These are phyloP conservation scores for Cephalopachus bancanus DNA, from an alignment of 2,797 vertebrate species.

Conservation along the genomic window DNA sequence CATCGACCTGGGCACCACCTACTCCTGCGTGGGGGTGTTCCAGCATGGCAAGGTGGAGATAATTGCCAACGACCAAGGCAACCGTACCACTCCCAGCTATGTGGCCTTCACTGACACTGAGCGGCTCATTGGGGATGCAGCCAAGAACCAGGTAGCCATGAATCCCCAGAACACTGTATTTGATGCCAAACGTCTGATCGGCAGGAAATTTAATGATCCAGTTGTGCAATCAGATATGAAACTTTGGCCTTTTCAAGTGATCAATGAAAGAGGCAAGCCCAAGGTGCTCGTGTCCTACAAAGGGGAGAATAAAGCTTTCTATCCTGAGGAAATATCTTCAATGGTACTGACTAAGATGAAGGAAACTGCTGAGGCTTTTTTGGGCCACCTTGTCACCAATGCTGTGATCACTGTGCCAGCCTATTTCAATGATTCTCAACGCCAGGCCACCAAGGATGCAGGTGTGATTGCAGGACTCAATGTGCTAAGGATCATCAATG, in stretches of 20 bases:
- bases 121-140: constrained; percentile 95
- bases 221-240: constrained; percentile 97
- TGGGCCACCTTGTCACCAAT: constrained; percentile 93
- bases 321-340: constrained; percentile 95
- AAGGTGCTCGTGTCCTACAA: constrained; percentile 96
- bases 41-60: constrained; percentile 89
- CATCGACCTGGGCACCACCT: constrained; percentile 86
- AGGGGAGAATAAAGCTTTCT: constrained; percentile 94
- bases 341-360: constrained; percentile 98
- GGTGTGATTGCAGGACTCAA: constrained; percentile 95
- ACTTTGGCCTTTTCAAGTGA: constrained; percentile 95
- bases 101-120: constrained; percentile 95
- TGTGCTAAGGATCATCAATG: constrained; percentile 95
- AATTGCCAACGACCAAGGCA: constrained; percentile 88
- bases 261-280: constrained; percentile 93
- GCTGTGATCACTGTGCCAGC: constrained; percentile 96
- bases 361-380: constrained; percentile 95
- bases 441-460: constrained; percentile 96
- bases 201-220: constrained; percentile 93
- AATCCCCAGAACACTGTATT: constrained; percentile 96
- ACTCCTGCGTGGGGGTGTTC: constrained; percentile 84
- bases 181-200: constrained; percentile 95
- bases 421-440: constrained; percentile 96
- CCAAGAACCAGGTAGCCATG: constrained; percentile 97
- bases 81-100: constrained; percentile 93